phyloP scores from a whole-genome alignment of 2,888 invertebrate genomes.

The Drymonia ruficornis region DNA sequence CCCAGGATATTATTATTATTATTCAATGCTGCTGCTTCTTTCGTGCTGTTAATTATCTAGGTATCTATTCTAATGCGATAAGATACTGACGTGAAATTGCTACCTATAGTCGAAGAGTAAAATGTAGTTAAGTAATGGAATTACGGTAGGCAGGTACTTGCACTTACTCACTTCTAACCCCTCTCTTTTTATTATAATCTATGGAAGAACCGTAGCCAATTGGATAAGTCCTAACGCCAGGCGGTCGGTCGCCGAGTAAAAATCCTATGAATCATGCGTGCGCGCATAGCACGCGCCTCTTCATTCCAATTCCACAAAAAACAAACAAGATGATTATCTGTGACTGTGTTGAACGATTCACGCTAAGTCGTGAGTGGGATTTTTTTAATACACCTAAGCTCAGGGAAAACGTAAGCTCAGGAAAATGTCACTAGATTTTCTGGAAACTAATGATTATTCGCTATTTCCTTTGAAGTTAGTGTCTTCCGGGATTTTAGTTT shows the following conservation, averaged over 20 bases:
- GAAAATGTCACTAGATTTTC: neutral
- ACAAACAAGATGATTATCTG: slow-evolving; percentile 7
- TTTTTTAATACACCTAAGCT: neutral
- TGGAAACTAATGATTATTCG: neutral
- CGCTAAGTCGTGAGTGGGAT: neutral
- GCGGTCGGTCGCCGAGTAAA: slow-evolving; percentile 22
- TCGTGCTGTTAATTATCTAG: no score
- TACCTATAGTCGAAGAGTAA: no score
- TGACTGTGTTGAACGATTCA: neutral
- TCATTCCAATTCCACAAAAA: slow-evolving; percentile 13
- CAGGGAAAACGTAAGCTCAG: neutral
- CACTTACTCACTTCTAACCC: neutral
- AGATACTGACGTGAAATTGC: no score
- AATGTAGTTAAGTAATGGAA: no score
- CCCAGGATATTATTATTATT: no score
- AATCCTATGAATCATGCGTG: slow-evolving; percentile 20
- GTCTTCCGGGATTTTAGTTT: no score
- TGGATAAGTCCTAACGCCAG: slow-evolving; percentile 10
- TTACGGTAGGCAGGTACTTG: neutral
- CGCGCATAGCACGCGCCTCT: slow-evolving; percentile 24
- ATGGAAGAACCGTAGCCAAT: slow-evolving; percentile 1
- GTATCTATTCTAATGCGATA: no score
- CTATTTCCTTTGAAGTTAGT: neutral
- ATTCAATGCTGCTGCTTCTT: no score
- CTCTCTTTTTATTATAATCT: slow-evolving; percentile 3